These are phyloP conservation scores for Hartigia nigra DNA, from an alignment of 2,888 invertebrate genomes.

Conservation along the genomic window DNA sequence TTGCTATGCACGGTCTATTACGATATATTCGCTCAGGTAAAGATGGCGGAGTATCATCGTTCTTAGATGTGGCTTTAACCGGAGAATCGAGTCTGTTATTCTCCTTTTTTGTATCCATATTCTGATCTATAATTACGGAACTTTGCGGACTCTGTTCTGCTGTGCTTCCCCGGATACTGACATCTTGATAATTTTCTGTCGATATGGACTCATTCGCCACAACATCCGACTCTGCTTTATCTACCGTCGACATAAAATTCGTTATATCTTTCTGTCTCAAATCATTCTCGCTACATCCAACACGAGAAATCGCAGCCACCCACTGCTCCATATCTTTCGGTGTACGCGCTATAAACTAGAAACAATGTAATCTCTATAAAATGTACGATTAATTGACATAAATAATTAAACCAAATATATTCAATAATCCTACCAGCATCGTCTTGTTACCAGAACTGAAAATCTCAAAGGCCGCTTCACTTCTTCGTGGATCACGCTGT, in stretches of 20 bases:
- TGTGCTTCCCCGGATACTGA: slow-evolving; percentile 5
- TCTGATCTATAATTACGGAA: not conserved
- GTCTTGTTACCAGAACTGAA: slow-evolving; percentile 57
- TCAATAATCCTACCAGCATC: slow-evolving; percentile 38
- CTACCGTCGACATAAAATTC: too few relatives aligned
- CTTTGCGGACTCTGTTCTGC: not conserved
- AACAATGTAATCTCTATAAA: not conserved
- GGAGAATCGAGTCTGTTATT: not conserved
- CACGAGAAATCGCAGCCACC: slow-evolving; percentile 47
- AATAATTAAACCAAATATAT: not conserved
- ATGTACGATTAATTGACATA: not conserved
- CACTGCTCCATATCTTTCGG: slow-evolving; percentile 61
- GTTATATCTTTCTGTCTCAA: not conserved
- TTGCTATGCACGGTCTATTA: slow-evolving; percentile 48
- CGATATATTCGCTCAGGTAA: slow-evolving; percentile 47
- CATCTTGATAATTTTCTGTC: slow-evolving; percentile 40
- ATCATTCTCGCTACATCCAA: slow-evolving; percentile 9
- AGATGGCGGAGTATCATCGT: slow-evolving; percentile 33
- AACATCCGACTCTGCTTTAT: not conserved
- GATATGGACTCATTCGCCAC: slow-evolving; percentile 1
- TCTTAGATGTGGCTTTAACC: not conserved
- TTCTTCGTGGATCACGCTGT: slow-evolving; percentile 48
- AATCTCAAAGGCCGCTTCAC: slow-evolving; percentile 58
- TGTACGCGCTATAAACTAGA: slow-evolving; percentile 53
- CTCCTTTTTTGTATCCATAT: not conserved